Conservation (phyloP, 2,113 vertebrate genomes). For the Emberiza fucata region DNA sequence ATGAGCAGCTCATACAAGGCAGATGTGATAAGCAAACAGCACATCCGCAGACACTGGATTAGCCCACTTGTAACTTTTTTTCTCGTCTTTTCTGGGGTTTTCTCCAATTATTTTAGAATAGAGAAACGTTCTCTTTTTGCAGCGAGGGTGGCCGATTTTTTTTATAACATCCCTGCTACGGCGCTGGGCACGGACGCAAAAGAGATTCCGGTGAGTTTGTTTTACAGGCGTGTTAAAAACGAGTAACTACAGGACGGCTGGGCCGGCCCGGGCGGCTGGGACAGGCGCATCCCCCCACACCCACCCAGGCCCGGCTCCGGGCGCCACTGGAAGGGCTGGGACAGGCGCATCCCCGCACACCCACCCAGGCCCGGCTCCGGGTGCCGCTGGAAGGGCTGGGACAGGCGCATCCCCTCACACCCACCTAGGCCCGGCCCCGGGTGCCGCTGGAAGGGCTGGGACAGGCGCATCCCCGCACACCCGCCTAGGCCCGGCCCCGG, state of each 20-base stretch:
- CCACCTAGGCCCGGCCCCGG: too few species aligned
- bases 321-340: neutral
- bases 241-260: rapidly evolving
- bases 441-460: too few species aligned
- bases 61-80: neutral
- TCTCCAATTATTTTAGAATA: neutral
- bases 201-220: neutral
- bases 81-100: neutral
- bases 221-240: neutral
- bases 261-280: neutral
- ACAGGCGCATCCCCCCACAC: neutral
- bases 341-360: neutral
- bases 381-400: too few species aligned
- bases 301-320: too few species aligned
- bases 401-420: too few species aligned
- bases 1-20: neutral
- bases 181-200: neutral
- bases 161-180: rapidly evolving
- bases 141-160: neutral
- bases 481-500: too few species aligned
- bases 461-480: too few species aligned
- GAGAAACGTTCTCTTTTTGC: neutral
- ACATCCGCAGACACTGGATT: neutral
- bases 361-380: too few species aligned
- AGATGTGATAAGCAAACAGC: neutral